Base-by-base conservation (phyloP, 1,140 invertebrate genomes). In the Ectropis grisescens region DNA sequence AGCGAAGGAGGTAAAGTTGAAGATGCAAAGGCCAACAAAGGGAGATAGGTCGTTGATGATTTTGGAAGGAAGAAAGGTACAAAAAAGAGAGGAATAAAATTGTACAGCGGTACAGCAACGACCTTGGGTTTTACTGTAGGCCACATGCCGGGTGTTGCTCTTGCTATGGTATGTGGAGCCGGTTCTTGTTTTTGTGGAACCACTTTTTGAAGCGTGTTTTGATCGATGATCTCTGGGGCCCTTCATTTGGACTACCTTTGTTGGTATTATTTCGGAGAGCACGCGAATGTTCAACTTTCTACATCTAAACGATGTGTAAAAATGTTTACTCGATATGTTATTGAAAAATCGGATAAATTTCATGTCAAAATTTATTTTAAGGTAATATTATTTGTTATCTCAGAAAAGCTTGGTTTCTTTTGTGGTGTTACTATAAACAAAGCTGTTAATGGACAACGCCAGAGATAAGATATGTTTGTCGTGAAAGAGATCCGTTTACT, bases 91-190 rank as follows among this genome's bases (percentile, higher is more conserved):
- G 60, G 54, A 64, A 57, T 53, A 59, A 53, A 51, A 58, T 64
- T 47, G 53, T 69, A 45, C 64, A 74, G 68, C 68, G 70, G 70
- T 72, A 71, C 58, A 41, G 40, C 37, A 56, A 62, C 72, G 72
- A 62, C 72, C 72, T 78, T 78, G 72, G 58, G 55, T 62, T 62
- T 56, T 59, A 67, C 52, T 69, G 66, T 71, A 78, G 72, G 72
- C 72, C 72, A 65, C 56, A 53, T 56, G 47, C 56, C 65, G 72
- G 69, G 54, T 70, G 47, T 70, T 71, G 59, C 55, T 59, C 60
- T 51, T 52, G 47, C 44, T 41, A 36, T 44, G 34, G 40, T 33
- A 32, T 23, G 38, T 50, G 43, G 24, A 53, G 54, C 64, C 61
- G 54, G 65, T 64, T 59, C 41, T 45, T 41, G 47, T 56, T 58